Base-by-base conservation (phyloP, 1,140 invertebrate genomes). In the Megalonaias nervosa region DNA sequence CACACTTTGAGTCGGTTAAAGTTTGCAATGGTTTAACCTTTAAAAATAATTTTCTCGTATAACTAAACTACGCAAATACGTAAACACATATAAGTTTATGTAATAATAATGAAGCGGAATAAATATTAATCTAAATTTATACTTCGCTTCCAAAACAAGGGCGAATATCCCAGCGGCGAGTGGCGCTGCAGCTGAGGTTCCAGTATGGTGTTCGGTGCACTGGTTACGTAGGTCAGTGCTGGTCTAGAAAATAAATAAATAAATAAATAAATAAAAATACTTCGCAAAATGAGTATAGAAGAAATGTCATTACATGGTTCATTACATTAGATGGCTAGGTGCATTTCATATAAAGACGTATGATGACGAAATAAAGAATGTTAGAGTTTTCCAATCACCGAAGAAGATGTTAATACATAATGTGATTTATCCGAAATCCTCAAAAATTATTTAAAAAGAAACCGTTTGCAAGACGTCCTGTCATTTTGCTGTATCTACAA, bases 151-250 rank as follows among this genome's bases (percentile, higher is more conserved):
- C 58, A 99, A 92, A 56, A 97, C 96, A 31, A 99, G 92, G 57
- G 98, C 98, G 89, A 97, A 96, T 84, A 99, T 99, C 65, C 97
- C 98, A n/a, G 98, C 98, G 3, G 98, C 98, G 66, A 99, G 92
- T 11, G 98, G 98, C 15, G 98, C 98, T 6, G 97, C 98, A 6
- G 98, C 98, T 13, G 97, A 99, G 6, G 98, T 99, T 23, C 82
- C 96, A 93, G 92, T 92, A 81, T 93, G 92, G 26, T 85, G 81
- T 21, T 85, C 81, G 2, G 92, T 93, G 82, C 92, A 93, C 31
- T 84, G 82, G 77, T 98, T 96, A 91, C 98, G 96, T 62, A 99
- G 92, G 92, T 99, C 98, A 21, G 98, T 99, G 23, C 97, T 99
- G 26, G 98, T 94, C 89, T 90, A 74, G 56, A 68, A 71, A 71